Evolutionary conservation across 2,888 invertebrate genomes (phyloP), one percentile per base, ranked within the genome.

Genomic region (Escarpia spicata): DNA sequence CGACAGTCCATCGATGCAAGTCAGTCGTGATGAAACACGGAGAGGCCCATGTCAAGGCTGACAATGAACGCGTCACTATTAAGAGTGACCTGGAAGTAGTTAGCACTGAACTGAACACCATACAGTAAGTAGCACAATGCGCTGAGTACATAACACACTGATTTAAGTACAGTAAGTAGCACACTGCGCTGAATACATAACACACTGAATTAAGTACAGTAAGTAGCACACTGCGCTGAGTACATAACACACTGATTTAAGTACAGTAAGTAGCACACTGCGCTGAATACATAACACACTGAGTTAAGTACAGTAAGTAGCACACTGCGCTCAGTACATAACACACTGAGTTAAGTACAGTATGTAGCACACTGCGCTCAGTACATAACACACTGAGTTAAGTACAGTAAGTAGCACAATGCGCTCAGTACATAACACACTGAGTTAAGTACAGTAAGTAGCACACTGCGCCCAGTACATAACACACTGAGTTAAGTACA

Each of bases 1-100:
- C 94, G 90, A 95, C 96, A 2, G 94, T 95, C 90, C 95, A 95
- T 44, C 92, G 96, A 91, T 95, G 95, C 92, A 94, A 95, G 45
- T 95, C 95, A 93, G 95, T 95, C 19, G 95, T 95, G 91, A 94
- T 94, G 90, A 96, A 96, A 92, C 95, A 95, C 58, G 94, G 93
- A 90, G 96, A 96, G 92, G 96, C 96, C 0, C 93, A 94, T 75
- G 93, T 93, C 2, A 96, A 96, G 92, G 96, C 96, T 26, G 95
- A 95, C 43, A 95, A 95, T 92, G 96, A 96, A 93, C 94, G 96
- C 92, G 94, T 94, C 19, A 95, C 95, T 92, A 96, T 96, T 43
- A 95, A 95, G 92, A 94, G 94, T 89, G 96, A 96, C 92, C 93
- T 96, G 60, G 96, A 96, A 92, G 94, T 93, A 45, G 96, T 96